A percentile compares a stretch with the other conserved stretches of the same genome.
Conservation (phyloP, 2,113 vertebrate genomes). For the Gopherus evgoodei region DNA sequence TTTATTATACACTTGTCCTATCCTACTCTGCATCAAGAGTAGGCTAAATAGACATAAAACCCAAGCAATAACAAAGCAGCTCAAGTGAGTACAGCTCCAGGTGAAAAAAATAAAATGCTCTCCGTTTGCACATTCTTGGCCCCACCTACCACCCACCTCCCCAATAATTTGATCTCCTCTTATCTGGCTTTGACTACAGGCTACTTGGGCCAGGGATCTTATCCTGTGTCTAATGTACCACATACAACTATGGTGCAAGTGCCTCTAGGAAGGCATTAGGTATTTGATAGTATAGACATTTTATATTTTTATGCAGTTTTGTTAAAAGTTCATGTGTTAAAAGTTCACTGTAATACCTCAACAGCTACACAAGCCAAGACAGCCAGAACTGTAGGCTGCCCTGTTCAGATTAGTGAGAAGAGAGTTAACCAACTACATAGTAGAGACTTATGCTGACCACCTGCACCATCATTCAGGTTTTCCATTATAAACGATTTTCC, state of each 20-base stretch:
- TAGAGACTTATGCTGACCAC: neutral
- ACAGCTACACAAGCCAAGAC: neutral
- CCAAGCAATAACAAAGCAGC: neutral
- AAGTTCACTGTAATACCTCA: neutral
- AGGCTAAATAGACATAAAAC: neutral
- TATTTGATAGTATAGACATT: neutral
- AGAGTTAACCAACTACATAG: neutral
- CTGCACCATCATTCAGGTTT: fast-evolving
- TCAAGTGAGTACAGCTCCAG: fast-evolving
- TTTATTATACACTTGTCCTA: neutral
- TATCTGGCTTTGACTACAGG: neutral
- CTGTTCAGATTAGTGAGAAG: neutral
- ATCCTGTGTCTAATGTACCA: neutral
- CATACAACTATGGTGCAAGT: neutral
- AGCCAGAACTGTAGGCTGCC: neutral
- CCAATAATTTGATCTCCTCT: fast-evolving
- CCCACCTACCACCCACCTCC: neutral
- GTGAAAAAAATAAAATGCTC: neutral
- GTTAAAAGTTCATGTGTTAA: neutral
- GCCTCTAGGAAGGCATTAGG: neutral
- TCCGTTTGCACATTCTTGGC: neutral
- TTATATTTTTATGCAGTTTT: neutral
- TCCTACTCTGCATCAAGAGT: neutral
- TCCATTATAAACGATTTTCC: neutral
- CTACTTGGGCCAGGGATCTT: neutral